Conservation (phyloP, 2,797 vertebrate genomes). For the Molossus alvarezi region DNA sequence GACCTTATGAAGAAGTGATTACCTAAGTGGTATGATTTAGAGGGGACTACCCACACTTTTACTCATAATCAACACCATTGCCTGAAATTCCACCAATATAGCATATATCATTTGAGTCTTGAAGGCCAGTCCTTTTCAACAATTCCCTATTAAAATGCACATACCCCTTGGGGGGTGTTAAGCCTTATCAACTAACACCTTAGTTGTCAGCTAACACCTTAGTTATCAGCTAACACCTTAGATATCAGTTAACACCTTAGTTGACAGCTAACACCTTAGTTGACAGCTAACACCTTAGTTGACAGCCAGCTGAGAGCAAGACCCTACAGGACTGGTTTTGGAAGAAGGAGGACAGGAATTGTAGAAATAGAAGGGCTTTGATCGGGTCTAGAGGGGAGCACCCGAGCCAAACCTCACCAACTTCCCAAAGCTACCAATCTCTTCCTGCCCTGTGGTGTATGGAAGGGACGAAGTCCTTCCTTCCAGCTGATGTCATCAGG, state of each 20-base stretch:
- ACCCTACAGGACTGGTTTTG: slow-evolving; percentile 76
- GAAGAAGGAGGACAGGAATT: slow-evolving; percentile 74
- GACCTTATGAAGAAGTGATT: slow-evolving; percentile 77
- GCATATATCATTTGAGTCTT: slow-evolving; percentile 76
- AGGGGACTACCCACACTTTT: slow-evolving; percentile 67
- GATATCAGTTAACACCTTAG: slow-evolving; percentile 85
- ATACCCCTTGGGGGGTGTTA: slow-evolving; percentile 84
- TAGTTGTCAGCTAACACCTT: slow-evolving; percentile 86
- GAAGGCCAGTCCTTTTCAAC: slow-evolving; percentile 77
- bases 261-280: slow-evolving; percentile 85
- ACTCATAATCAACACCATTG: slow-evolving; percentile 72
- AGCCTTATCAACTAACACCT: slow-evolving; percentile 87
- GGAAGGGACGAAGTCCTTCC: slow-evolving; percentile 26
- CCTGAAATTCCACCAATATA: slow-evolving; percentile 75
- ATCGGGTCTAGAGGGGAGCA: slow-evolving; percentile 45
- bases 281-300: slow-evolving; percentile 85
- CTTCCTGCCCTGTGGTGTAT: neutral
- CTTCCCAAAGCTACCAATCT: slow-evolving; percentile 39
- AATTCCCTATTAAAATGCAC: slow-evolving; percentile 85
- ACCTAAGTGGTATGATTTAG: slow-evolving; percentile 75
- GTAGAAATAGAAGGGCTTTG: slow-evolving; percentile 72
- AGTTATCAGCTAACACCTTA: slow-evolving; percentile 87
- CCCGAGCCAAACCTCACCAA: neutral
- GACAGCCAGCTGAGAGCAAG: slow-evolving; percentile 85
- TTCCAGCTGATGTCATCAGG: slow-evolving; percentile 67